Percentiles rank a stretch among this genome's conserved stretches.
phyloP scores from a whole-genome alignment of 2,888 invertebrate species.

The Oxytorus armatus region DNA sequence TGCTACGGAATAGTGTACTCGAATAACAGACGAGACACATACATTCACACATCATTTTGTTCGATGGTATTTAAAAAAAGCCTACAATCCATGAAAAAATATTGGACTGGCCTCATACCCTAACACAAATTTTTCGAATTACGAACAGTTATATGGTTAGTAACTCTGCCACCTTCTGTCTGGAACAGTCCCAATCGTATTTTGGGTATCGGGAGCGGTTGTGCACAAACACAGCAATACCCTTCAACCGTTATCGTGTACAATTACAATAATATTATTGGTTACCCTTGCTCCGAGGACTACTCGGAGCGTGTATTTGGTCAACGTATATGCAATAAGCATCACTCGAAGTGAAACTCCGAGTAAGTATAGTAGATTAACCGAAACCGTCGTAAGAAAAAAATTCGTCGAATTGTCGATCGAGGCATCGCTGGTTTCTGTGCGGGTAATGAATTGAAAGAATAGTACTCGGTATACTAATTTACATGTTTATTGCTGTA shows the following conservation, averaged over 20 bases:
- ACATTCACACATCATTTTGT: conserved; percentile 42
- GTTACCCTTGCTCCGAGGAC: no score
- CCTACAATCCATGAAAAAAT: conserved; percentile 57
- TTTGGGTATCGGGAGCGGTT: conserved; percentile 78
- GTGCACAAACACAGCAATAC: conserved; percentile 80
- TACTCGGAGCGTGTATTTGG: no score
- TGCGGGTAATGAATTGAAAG: conserved; percentile 75
- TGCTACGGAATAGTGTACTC: conserved; percentile 78
- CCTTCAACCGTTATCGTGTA: conserved; percentile 50
- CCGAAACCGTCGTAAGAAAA: no score
- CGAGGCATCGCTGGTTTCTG: conserved; percentile 80
- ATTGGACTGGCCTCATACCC: conserved; percentile 53
- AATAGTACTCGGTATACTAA: conserved; percentile 80
- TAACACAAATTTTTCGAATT: conserved; percentile 29
- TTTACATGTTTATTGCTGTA: conserved; percentile 84
- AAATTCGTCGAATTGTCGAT: conserved; percentile 31
- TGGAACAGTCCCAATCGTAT: conserved; percentile 85
- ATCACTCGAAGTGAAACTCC: no score
- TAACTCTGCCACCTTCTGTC: conserved; percentile 79
- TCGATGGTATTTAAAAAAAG: conserved; percentile 29
- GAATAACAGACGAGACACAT: conserved; percentile 62
- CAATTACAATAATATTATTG: background rate
- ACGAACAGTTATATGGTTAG: conserved; percentile 48
- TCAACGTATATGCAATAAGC: no score
- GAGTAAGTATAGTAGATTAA: conserved; percentile 6